Conservation (phyloP, 2,888 invertebrate genomes). For the Hecatera dysodea region DNA sequence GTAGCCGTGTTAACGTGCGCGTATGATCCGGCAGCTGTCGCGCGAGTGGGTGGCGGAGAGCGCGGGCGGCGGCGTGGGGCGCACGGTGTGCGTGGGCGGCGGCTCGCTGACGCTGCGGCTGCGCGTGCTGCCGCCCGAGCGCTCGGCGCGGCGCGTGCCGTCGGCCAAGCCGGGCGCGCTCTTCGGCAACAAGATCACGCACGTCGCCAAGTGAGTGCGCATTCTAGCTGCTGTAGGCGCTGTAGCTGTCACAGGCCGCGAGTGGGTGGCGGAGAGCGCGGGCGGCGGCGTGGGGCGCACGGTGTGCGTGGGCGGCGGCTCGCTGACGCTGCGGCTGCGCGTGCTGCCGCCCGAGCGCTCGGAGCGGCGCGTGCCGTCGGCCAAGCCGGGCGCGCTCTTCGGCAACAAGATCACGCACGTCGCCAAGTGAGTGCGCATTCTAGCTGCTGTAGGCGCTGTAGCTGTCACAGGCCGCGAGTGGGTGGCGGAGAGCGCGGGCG, state of each 20-base stretch:
- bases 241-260: conserved; percentile 94
- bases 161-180: conserved; percentile 96
- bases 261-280: conserved; percentile 92
- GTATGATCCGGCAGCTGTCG: conserved; percentile 92
- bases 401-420: conserved; percentile 97
- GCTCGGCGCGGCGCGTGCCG: conserved; percentile 95
- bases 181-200: conserved; percentile 97
- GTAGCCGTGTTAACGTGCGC: too few relatives aligned
- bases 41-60: conserved; percentile 93
- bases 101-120: conserved; percentile 93
- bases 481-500: conserved; percentile 89
- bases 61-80: conserved; percentile 85
- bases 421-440: conserved; percentile 93
- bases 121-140: conserved; percentile 96
- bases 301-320: conserved; percentile 93
- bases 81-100: conserved; percentile 93
- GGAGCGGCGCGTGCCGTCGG: conserved; percentile 95
- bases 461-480: conserved; percentile 96
- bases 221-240: too few relatives aligned
- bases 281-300: conserved; percentile 90
- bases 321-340: conserved; percentile 94
- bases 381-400: conserved; percentile 97
- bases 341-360: conserved; percentile 97
- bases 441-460: too few relatives aligned
- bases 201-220: conserved; percentile 95